Conservation (phyloP, 1,140 invertebrate species). For the Maniola jurtina region DNA sequence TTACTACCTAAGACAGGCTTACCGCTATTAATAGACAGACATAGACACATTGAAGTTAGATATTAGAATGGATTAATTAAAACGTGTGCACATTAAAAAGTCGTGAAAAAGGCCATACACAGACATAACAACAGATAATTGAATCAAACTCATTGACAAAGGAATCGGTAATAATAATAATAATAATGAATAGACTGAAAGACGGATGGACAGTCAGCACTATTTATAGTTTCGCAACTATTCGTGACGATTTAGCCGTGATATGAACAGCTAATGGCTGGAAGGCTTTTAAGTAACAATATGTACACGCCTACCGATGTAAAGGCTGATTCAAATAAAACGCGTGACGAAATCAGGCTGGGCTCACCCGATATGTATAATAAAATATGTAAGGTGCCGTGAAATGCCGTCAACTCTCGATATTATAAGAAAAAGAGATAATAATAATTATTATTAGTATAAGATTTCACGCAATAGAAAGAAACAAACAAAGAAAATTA, state of each 20-base stretch:
- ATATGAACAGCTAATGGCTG: slow-evolving; percentile 47
- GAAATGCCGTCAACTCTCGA: no score
- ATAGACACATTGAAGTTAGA: no score
- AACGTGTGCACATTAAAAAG: neutral
- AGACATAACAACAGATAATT: slow-evolving; percentile 21
- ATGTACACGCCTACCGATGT: slow-evolving; percentile 46
- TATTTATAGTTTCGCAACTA: slow-evolving; percentile 31
- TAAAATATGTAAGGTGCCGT: no score
- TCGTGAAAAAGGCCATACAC: slow-evolving; percentile 1
- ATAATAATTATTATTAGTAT: no score
- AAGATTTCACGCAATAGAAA: no score
- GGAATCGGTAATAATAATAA: slow-evolving; percentile 18
- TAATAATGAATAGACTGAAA: slow-evolving; percentile 25
- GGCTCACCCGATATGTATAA: no score
- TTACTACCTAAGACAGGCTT: neutral
- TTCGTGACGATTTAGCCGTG: slow-evolving; percentile 46
- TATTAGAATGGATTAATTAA: no score
- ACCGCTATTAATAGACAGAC: no score
- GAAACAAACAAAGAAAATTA: no score
- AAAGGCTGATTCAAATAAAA: neutral
- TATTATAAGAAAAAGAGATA: no score
- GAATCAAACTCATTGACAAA: slow-evolving; percentile 12
- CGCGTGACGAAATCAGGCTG: no score
- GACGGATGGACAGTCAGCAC: slow-evolving; percentile 28
- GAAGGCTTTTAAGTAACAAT: slow-evolving; percentile 62